Evolutionary conservation across 2,113 vertebrate genomes (phyloP), one percentile per base, ranked within the genome.

Genomic region (Phainopepla nitens): DNA sequence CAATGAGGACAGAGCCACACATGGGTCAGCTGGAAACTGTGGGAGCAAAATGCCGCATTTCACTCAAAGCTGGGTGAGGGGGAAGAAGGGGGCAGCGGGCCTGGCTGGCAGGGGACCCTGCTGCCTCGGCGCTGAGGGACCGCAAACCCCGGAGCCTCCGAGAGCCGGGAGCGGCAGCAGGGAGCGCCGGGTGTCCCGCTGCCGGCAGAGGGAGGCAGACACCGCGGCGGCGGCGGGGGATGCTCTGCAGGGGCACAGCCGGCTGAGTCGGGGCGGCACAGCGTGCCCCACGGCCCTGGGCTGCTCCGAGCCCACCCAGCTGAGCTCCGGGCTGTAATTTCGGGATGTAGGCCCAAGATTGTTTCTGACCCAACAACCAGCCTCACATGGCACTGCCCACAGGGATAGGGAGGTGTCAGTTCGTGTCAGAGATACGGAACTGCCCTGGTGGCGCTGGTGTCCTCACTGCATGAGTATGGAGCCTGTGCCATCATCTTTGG

Each of bases 181-280:
- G 20, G 25, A 58, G 75, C 22, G 2, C 42, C 13, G n/a, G 31
- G 28, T 18, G 70, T 24, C 27, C 20, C 21, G 78, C 94, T 16
- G 88, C 96, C 96, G 88, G 90, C 90, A 97, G 96, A 76, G 96
- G 96, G 96, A 96, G 81, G 94, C 96, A 97, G 69, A 97, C 95
- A 96, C 95, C 91, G 62, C 41, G 85, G 58, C 35, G 47, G 66
- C 53, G 47, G 36, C 27, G 6, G 11, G 29, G 39, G 47, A 35
- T 22, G 86, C 62, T 25, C 65, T 20, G 77, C 50, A 19, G 17
- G 15, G 54, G 5, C 56, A 42, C 62, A 9, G 35, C 25, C 29
- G 23, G 33, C 20, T 9, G 61, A 36, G 28, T 10, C 6, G 7
- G 31, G n/a, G 21, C 7, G 22, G 10, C 12, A 4, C 44, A 76